Percentiles rank a stretch among this genome's conserved stretches.
These are phyloP conservation scores for Lypha dubia DNA, from an alignment of 2,888 invertebrate genomes.

Conservation along the genomic window DNA sequence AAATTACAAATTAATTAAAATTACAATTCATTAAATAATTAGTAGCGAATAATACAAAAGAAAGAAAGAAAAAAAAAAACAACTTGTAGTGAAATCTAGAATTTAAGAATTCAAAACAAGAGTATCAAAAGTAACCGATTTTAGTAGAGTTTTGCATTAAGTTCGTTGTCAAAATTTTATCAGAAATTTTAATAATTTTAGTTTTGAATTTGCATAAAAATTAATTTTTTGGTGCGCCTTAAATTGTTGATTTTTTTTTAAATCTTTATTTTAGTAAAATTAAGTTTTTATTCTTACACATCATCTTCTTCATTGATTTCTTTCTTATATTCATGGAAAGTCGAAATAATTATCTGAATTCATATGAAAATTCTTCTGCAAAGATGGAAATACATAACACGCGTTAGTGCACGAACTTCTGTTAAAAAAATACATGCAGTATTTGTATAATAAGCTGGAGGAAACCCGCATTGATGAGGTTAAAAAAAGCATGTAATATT, in stretches of 20 bases:
- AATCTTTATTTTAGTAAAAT: not conserved
- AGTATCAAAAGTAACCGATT: conserved; percentile 10
- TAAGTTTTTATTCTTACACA: not conserved
- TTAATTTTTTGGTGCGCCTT: too few relatives aligned
- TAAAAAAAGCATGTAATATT: too few relatives aligned
- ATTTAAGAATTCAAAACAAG: conserved; percentile 48
- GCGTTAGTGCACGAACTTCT: too few relatives aligned
- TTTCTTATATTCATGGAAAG: too few relatives aligned
- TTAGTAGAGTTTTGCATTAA: conserved; percentile 9
- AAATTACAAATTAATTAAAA: conserved; percentile 24
- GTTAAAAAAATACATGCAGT: too few relatives aligned
- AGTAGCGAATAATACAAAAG: conserved; percentile 45
- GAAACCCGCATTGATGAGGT: too few relatives aligned
- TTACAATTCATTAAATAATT: conserved; percentile 54
- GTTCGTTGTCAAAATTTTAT: conserved; percentile 11
- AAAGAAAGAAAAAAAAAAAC: too few relatives aligned
- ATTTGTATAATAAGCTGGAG: too few relatives aligned
- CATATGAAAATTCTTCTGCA: too few relatives aligned
- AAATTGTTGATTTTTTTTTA: not conserved
- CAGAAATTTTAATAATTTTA: not conserved
- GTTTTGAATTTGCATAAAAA: not conserved
- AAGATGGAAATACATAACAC: too few relatives aligned
- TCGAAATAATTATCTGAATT: too few relatives aligned
- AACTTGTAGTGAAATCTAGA: conserved; percentile 64
- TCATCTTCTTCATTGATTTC: too few relatives aligned